Conservation (phyloP, 2,113 vertebrate species). For the Dendropsophus ebraccatus region DNA sequence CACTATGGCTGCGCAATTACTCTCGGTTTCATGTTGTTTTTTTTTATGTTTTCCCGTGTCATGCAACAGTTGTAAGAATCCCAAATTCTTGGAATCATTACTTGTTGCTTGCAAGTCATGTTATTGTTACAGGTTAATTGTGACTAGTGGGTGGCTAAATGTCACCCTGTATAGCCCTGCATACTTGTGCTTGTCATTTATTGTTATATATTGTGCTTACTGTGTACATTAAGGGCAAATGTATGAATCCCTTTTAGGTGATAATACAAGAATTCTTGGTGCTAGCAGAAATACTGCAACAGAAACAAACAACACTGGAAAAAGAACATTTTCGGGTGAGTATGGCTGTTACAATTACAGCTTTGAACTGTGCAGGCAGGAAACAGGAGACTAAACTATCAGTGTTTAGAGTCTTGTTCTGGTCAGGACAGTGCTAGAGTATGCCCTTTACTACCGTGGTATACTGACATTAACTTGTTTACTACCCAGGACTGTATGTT, state of each 20-base stretch:
- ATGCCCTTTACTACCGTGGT: too few relatives aligned
- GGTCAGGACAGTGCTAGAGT: too few relatives aligned
- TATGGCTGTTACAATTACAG: neutral
- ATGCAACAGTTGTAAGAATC: neutral
- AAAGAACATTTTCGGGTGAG: conserved; percentile 69
- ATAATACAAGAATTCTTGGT: conserved; percentile 55
- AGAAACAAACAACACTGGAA: conserved; percentile 61
- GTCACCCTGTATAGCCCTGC: too few relatives aligned
- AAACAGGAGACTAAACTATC: too few relatives aligned
- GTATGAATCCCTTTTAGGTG: conserved; percentile 63
- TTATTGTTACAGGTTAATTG: neutral
- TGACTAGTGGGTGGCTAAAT: too few relatives aligned
- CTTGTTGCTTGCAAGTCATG: neutral
- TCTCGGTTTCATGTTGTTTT: too few relatives aligned
- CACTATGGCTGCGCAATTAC: neutral
- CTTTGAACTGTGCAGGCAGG: too few relatives aligned
- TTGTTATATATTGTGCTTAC: neutral
- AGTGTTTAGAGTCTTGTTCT: too few relatives aligned
- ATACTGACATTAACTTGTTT: too few relatives aligned
- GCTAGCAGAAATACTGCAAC: conserved; percentile 61
- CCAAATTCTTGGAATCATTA: too few relatives aligned
- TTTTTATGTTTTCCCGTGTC: neutral
- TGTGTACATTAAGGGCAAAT: neutral
- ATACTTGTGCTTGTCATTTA: neutral
- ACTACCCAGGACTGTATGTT: too few relatives aligned